phyloP scores from a whole-genome alignment of 2,888 invertebrate genomes.

The Pollenia griseotomentosa region DNA sequence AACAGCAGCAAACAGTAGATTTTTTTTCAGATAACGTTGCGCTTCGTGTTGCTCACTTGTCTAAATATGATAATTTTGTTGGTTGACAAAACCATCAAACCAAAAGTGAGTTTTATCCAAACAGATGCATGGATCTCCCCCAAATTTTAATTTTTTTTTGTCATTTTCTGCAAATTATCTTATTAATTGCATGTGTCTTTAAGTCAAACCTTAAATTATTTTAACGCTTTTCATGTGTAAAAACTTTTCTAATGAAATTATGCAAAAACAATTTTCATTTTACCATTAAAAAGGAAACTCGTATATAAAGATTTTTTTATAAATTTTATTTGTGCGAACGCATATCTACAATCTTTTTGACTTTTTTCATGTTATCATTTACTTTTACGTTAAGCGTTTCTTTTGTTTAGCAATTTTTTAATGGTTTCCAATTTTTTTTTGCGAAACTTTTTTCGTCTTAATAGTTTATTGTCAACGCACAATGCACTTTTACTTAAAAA shows the following conservation, averaged over 20 bases:
- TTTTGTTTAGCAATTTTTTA: slow-evolving; percentile 32
- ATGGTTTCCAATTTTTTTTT: slow-evolving; percentile 20
- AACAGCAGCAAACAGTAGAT: no score
- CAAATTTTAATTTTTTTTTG: no score
- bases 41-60: no score
- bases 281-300: not conserved
- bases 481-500: slow-evolving; percentile 37
- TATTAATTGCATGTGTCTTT: not conserved
- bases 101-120: no score
- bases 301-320: not conserved
- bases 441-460: slow-evolving; percentile 4
- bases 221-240: slow-evolving; percentile 39
- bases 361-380: slow-evolving; percentile 42
- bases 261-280: no score
- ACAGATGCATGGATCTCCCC: no score
- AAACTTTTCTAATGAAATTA: not conserved
- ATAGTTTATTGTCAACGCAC: slow-evolving; percentile 71
- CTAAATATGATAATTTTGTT: no score
- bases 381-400: slow-evolving; percentile 56
- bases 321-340: not conserved
- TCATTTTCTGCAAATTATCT: no score
- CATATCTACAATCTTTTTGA: not conserved
- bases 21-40: no score
- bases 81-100: no score
- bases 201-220: not conserved